phyloP scores from a whole-genome alignment of 2,888 invertebrate species.

The Julus scanicus region DNA sequence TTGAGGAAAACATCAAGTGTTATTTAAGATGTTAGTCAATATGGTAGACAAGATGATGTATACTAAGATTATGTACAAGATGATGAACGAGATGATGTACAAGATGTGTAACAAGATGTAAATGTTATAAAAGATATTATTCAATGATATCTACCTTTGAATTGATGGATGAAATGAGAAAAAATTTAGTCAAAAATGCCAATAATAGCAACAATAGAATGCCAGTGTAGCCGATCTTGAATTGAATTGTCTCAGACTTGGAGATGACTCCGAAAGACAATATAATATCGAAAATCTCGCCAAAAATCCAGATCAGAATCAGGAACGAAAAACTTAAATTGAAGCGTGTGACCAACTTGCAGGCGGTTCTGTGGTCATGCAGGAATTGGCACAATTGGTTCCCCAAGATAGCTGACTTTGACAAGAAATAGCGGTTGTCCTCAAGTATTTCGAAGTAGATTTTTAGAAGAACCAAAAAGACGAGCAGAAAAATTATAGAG shows the following conservation, averaged over 20 bases:
- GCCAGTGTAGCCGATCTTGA: neutral
- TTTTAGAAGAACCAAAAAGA: neutral
- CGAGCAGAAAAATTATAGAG: neutral
- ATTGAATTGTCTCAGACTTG: neutral
- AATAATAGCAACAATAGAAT: neutral
- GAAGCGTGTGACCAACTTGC: neutral
- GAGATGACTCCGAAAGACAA: neutral
- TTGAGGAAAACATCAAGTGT: no score
- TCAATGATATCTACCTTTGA: neutral
- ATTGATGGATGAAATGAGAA: slow-evolving; percentile 41
- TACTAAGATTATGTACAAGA: no score
- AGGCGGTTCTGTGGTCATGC: neutral
- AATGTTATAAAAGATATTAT: no score
- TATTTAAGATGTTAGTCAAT: no score
- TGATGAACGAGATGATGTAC: no score
- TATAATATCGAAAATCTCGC: slow-evolving; percentile 31
- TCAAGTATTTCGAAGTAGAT: neutral
- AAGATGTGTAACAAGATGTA: no score
- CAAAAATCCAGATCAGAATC: slow-evolving; percentile 18
- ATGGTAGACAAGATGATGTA: no score
- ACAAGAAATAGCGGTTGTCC: neutral
- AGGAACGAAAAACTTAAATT: neutral
- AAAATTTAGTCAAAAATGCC: slow-evolving; percentile 39
- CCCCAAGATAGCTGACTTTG: neutral
- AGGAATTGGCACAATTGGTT: slow-evolving; percentile 16